Evolutionary conservation across 2,888 invertebrate genomes (phyloP).

Genomic region (Cantharis flavilabris): DNA sequence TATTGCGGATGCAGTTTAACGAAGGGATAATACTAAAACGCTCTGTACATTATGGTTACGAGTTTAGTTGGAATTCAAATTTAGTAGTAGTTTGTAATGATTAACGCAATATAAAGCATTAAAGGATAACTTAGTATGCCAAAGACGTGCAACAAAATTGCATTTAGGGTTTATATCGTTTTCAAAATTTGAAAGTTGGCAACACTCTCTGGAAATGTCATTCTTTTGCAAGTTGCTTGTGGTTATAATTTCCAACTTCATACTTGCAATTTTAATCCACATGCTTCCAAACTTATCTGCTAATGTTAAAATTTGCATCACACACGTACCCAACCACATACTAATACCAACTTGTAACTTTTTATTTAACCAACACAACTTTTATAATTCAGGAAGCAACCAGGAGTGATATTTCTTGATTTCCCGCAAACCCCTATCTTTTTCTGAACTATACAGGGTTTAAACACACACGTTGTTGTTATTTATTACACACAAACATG

Average conservation of each 20-base stretch:
- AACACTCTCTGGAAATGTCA: neutral
- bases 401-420: constrained; percentile 30
- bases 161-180: neutral
- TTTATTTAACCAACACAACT: constrained; percentile 14
- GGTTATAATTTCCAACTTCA: neutral
- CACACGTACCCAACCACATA: neutral
- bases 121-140: constrained; percentile 19
- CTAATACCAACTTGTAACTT: constrained; percentile 1
- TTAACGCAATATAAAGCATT: constrained; percentile 27
- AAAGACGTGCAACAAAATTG: neutral
- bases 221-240: neutral
- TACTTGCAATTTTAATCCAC: neutral
- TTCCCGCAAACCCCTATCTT: constrained; percentile 25
- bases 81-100: constrained; percentile 26
- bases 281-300: neutral
- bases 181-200: neutral
- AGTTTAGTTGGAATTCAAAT: constrained; percentile 27
- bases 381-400: constrained; percentile 28
- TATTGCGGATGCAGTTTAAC: constrained; percentile 33
- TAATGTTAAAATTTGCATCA: constrained; percentile 6
- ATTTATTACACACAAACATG: constrained; percentile 31
- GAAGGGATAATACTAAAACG: constrained; percentile 14
- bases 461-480: constrained; percentile 28
- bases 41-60: constrained; percentile 21
- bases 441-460: constrained; percentile 15